Evolutionary conservation across 1,140 invertebrate species (phyloP).

Genomic region (Aphidius gifuensis): DNA sequence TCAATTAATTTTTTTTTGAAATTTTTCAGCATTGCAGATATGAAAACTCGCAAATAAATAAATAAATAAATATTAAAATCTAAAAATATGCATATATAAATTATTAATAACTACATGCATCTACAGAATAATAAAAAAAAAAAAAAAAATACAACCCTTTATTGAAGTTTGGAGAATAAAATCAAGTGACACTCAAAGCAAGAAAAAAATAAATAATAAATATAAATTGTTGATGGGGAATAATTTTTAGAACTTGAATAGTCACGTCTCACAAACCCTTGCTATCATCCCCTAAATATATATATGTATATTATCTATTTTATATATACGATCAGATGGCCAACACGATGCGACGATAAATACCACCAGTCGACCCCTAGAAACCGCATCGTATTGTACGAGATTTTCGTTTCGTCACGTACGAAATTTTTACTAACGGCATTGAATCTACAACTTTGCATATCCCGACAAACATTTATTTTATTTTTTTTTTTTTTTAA

Average conservation of each 20-base stretch:
- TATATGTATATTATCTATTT: too few relatives aligned
- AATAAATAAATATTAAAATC: not conserved
- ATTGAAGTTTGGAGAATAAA: too few relatives aligned
- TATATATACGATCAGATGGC: not conserved
- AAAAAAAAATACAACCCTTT: not conserved
- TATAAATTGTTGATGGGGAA: slow-evolving; percentile 3
- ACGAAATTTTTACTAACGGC: slow-evolving; percentile 20
- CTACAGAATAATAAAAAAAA: not conserved
- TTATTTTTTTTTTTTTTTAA: not conserved
- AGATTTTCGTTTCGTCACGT: slow-evolving; percentile 25
- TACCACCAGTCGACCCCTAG: slow-evolving; percentile 3
- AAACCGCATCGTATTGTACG: slow-evolving; percentile 3
- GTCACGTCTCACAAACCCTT: slow-evolving; percentile 11
- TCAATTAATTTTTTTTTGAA: too few relatives aligned
- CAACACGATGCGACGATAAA: slow-evolving; percentile 22
- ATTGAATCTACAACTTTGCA: slow-evolving; percentile 6
- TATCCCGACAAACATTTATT: slow-evolving; percentile 11
- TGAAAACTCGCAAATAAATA: not conserved
- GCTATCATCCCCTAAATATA: too few relatives aligned
- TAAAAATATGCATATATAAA: too few relatives aligned
- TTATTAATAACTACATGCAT: too few relatives aligned
- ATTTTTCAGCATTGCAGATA: too few relatives aligned
- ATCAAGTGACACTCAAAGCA: too few relatives aligned
- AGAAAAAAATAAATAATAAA: not conserved
- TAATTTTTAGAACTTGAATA: slow-evolving; percentile 17